phyloP scores from a whole-genome alignment of 1,140 invertebrate species.

The Eubasilissa regina region DNA sequence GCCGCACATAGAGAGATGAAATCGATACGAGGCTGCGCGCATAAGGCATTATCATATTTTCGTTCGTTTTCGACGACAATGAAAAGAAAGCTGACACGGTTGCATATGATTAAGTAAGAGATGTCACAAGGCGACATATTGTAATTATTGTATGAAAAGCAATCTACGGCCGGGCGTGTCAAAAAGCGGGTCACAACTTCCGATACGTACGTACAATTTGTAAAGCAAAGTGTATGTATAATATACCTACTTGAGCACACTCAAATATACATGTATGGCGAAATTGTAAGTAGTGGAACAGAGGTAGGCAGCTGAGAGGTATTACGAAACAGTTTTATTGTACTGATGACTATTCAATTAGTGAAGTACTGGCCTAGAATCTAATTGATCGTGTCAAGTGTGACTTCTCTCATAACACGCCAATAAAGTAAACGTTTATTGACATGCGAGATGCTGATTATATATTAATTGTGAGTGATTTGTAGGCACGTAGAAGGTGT shows the following conservation, averaged over 20 bases:
- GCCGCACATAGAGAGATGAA: conserved; percentile 13
- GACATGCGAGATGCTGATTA: not conserved
- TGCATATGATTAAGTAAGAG: conserved; percentile 27
- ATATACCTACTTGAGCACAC: not conserved
- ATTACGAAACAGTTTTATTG: conserved; percentile 50
- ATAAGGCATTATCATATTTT: conserved; percentile 27
- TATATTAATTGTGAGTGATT: conserved; percentile 7
- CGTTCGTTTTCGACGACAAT: conserved; percentile 7
- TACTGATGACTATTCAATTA: conserved; percentile 48
- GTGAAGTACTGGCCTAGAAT: conserved; percentile 51
- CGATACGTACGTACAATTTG: conserved; percentile 27
- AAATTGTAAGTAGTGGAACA: conserved; percentile 29
- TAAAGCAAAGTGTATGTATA: conserved; percentile 4
- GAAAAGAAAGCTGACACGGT: conserved; percentile 41
- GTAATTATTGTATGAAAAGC: conserved; percentile 22
- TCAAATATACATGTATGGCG: not conserved
- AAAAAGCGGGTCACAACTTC: conserved; percentile 54
- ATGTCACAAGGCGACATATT: conserved; percentile 33
- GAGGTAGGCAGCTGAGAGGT: not conserved
- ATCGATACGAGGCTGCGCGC: conserved; percentile 4
- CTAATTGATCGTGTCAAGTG: conserved; percentile 52
- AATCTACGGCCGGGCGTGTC: conserved; percentile 30
- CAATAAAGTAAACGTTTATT: not conserved
- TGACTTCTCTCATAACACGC: conserved; percentile 14
- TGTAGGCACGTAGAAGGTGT: not conserved